These are phyloP conservation scores for Synanceia verrucosa DNA, from an alignment of 2,797 vertebrate genomes.

Conservation along the genomic window DNA sequence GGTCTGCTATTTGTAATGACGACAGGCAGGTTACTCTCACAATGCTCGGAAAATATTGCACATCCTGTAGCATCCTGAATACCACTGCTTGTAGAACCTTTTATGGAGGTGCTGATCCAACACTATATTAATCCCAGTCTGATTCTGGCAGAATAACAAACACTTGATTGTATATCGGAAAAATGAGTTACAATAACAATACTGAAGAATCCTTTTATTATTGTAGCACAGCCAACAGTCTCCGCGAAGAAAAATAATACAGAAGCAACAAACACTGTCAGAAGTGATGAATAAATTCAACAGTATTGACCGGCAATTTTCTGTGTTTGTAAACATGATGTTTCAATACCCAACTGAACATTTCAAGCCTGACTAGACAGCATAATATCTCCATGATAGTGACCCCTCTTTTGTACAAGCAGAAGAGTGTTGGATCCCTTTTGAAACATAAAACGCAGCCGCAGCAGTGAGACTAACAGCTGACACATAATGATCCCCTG, in stretches of 20 bases:
- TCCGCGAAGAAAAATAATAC: background rate
- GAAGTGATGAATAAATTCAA: background rate
- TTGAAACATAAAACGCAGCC: background rate
- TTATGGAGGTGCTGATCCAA: constrained; percentile 43
- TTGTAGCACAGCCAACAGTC: background rate
- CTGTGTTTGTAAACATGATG: background rate
- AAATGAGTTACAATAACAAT: background rate
- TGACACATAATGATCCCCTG: background rate
- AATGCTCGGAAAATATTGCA: constrained; percentile 53
- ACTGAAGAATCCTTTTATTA: background rate
- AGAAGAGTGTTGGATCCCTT: background rate
- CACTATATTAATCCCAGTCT: background rate
- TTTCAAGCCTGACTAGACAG: background rate
- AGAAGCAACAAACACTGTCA: background rate
- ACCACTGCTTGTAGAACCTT: constrained; percentile 27
- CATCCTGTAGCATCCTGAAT: constrained; percentile 31
- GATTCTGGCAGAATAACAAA: background rate
- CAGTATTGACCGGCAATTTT: background rate
- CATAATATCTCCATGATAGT: background rate
- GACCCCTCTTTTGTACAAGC: background rate
- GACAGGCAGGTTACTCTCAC: constrained; percentile 42
- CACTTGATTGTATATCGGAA: background rate
- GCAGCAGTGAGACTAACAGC: background rate
- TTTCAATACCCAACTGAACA: background rate
- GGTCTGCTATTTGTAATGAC: constrained; percentile 60